Evolutionary conservation across 2,888 invertebrate genomes (phyloP).

Genomic region (Hermaeophaga mercurialis): DNA sequence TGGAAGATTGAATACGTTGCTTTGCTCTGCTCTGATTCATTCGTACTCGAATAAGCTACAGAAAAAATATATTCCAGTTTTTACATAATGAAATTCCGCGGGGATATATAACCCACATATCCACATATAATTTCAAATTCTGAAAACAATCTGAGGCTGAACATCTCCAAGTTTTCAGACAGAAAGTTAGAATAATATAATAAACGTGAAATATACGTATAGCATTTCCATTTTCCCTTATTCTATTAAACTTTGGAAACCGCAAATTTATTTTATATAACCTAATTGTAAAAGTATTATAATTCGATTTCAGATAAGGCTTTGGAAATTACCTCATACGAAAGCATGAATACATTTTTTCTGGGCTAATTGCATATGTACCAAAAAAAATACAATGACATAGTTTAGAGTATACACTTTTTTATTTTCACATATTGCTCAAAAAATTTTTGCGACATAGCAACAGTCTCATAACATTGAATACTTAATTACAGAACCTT

Average conservation of each 20-base stretch:
- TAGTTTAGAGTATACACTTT: slow-evolving; percentile 52
- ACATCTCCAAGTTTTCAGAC: slow-evolving; percentile 26
- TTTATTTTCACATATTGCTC: slow-evolving; percentile 56
- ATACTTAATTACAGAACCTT: slow-evolving; percentile 48
- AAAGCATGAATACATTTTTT: slow-evolving; percentile 10
- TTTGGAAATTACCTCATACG: neutral
- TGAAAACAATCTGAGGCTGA: slow-evolving; percentile 33
- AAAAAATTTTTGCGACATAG: slow-evolving; percentile 52
- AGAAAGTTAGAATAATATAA: slow-evolving; percentile 30
- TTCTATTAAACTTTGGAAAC: slow-evolving; percentile 9
- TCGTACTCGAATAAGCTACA: slow-evolving; percentile 12
- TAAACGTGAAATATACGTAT: slow-evolving; percentile 24
- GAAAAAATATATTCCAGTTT: slow-evolving; percentile 30
- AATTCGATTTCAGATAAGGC: neutral
- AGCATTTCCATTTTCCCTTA: slow-evolving; percentile 24
- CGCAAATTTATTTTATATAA: slow-evolving; percentile 5
- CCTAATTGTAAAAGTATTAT: slow-evolving; percentile 12
- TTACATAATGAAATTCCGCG: slow-evolving; percentile 30
- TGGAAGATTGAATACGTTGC: slow-evolving; percentile 6
- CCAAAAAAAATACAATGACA: slow-evolving; percentile 44
- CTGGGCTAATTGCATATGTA: slow-evolving; percentile 6
- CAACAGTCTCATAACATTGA: slow-evolving; percentile 59
- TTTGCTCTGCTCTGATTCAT: slow-evolving; percentile 25
- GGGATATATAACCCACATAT: slow-evolving; percentile 23
- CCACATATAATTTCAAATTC: slow-evolving; percentile 31